phyloP scores from a whole-genome alignment of 2,888 invertebrate species.

The Monochamus alternatus region DNA sequence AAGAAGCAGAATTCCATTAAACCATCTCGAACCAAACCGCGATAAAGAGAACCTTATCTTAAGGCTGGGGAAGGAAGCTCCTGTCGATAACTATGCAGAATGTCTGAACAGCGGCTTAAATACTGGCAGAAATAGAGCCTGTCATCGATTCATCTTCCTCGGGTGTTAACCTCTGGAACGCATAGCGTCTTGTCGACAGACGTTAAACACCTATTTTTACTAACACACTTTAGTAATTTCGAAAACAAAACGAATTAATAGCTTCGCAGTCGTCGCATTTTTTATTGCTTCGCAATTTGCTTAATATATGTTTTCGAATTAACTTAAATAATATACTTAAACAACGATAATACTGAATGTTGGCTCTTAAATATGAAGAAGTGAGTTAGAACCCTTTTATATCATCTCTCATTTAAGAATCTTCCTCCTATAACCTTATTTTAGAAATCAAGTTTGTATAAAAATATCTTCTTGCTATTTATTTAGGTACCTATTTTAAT shows the following conservation, averaged over 20 bases:
- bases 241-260: background rate
- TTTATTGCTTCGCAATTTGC: too few species aligned
- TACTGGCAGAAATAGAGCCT: conserved; percentile 49
- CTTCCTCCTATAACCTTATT: too few species aligned
- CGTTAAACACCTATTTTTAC: conserved; percentile 26
- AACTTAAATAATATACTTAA: too few species aligned
- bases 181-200: conserved; percentile 19
- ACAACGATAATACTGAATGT: too few species aligned
- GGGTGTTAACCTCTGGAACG: conserved; percentile 50
- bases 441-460: too few species aligned
- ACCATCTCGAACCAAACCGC: conserved; percentile 33
- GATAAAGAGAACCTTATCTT: conserved; percentile 46
- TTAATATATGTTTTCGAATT: too few species aligned
- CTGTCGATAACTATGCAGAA: conserved; percentile 46
- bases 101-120: conserved; percentile 38
- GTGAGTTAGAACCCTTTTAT: too few species aligned
- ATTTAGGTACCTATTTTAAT: too few species aligned
- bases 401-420: too few species aligned
- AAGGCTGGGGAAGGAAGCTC: conserved; percentile 41
- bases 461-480: too few species aligned
- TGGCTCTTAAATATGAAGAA: too few species aligned
- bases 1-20: conserved; percentile 38
- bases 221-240: background rate
- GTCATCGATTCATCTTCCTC: conserved; percentile 55
- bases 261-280: too few species aligned